These are phyloP conservation scores for Lysandra coridon DNA, from an alignment of 2,888 invertebrate genomes.

Conservation along the genomic window DNA sequence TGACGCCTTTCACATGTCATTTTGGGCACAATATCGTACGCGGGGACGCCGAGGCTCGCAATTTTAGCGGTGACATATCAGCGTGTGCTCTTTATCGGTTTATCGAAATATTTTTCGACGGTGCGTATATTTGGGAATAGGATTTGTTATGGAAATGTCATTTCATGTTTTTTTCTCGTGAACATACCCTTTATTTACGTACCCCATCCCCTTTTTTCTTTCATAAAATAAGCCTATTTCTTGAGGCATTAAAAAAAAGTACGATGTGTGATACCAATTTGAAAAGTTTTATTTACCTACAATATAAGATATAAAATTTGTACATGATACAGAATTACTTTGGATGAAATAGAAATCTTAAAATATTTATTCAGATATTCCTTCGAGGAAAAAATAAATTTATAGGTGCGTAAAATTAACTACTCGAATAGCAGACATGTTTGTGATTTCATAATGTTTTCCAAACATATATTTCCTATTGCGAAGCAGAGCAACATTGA, in stretches of 20 bases:
- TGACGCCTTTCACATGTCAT: slow-evolving; percentile 79
- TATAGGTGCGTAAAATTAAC: background rate
- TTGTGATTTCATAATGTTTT: slow-evolving; percentile 1
- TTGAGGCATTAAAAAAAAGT: background rate
- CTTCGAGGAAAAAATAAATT: background rate
- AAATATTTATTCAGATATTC: background rate
- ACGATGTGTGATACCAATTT: no score
- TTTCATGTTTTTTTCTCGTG: slow-evolving; percentile 6
- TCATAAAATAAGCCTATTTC: background rate
- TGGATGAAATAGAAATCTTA: no score
- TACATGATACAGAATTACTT: no score
- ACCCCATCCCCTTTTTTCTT: background rate
- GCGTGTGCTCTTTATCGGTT: slow-evolving; percentile 64
- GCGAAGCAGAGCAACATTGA: slow-evolving; percentile 14
- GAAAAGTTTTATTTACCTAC: no score
- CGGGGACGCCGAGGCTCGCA: slow-evolving; percentile 58
- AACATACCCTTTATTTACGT: background rate
- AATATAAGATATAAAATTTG: no score
- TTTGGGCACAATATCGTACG: slow-evolving; percentile 72
- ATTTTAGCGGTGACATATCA: slow-evolving; percentile 67
- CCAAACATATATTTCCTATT: background rate
- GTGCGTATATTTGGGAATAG: slow-evolving; percentile 19
- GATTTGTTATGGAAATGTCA: slow-evolving; percentile 26
- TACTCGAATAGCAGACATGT: background rate
- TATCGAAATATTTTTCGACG: slow-evolving; percentile 55